Conservation (phyloP, 2,113 vertebrate genomes). For the Trachemys scripta region DNA sequence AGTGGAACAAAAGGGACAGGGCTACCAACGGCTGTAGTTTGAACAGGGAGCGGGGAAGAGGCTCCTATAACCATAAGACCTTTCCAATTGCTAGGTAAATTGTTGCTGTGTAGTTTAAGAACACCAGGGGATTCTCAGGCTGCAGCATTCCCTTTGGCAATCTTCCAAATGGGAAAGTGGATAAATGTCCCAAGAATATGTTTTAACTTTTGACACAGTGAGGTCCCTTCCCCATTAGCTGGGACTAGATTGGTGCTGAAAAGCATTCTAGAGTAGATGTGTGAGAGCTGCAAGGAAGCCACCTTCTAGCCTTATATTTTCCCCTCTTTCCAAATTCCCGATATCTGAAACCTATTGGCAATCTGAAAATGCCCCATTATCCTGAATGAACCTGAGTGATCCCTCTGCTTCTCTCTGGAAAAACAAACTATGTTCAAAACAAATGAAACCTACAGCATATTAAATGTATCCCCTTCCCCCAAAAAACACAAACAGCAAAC, state of each 20-base stretch:
- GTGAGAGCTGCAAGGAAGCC: background rate
- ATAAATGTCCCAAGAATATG: background rate
- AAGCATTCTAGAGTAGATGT: background rate
- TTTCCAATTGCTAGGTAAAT: slow-evolving; percentile 14
- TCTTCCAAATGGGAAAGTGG: background rate
- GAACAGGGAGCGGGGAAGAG: slow-evolving; percentile 5
- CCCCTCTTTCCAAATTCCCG: background rate
- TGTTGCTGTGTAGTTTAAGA: slow-evolving; percentile 20
- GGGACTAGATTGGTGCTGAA: background rate
- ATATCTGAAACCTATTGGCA: background rate
- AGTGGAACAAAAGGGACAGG: background rate
- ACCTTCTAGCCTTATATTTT: background rate
- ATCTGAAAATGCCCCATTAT: background rate
- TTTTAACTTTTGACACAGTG: background rate
- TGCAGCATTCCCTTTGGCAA: background rate
- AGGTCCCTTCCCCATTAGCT: background rate
- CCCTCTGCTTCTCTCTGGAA: background rate
- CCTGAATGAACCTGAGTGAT: background rate
- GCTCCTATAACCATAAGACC: background rate
- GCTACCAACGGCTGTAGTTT: background rate
- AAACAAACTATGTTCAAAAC: background rate
- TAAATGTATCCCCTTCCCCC: background rate
- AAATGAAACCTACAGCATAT: background rate
- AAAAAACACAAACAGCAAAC: background rate
- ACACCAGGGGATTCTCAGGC: background rate